A percentile compares a stretch with the other conserved stretches of the same genome.
phyloP scores from a whole-genome alignment of 2,888 invertebrate genomes.

The Drosophila mimetica region DNA sequence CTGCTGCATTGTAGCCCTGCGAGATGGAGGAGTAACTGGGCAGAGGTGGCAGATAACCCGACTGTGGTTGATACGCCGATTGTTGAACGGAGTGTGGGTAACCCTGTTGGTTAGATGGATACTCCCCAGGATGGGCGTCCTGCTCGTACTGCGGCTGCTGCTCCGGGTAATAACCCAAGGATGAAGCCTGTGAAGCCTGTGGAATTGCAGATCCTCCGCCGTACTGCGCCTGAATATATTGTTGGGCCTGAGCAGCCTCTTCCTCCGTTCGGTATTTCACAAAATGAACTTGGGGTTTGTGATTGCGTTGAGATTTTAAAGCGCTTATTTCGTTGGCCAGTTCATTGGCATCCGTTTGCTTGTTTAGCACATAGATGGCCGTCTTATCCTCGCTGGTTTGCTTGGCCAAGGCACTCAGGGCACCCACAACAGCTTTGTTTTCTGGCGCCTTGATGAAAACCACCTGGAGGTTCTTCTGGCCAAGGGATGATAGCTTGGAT shows the following conservation, averaged over 20 bases:
- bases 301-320: conserved; percentile 54
- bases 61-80: conserved; percentile 24
- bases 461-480: conserved; percentile 77
- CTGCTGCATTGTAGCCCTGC: conserved; percentile 37
- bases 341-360: conserved; percentile 76
- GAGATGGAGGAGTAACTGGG: conserved; percentile 44
- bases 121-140: conserved; percentile 12
- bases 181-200: conserved; percentile 25
- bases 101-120: conserved; percentile 6
- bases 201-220: conserved; percentile 21
- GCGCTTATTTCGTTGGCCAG: conserved; percentile 68
- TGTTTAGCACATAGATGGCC: conserved; percentile 81
- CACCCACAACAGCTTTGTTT: conserved; percentile 72
- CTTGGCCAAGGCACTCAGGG: conserved; percentile 71
- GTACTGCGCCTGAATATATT: conserved; percentile 73
- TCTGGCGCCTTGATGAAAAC: conserved; percentile 81
- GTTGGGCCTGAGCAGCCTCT: conserved; percentile 74
- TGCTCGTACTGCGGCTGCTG: conserved; percentile 41
- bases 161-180: conserved; percentile 51
- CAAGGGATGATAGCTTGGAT: conserved; percentile 49
- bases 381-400: conserved; percentile 81
- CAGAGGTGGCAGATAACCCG: conserved; percentile 36
- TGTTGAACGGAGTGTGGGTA: conserved; percentile 12
- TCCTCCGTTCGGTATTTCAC: conserved; percentile 78
- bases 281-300: conserved; percentile 73